These are phyloP conservation scores for Scomberomorus guttatus DNA, from an alignment of 2,797 vertebrate genomes.

Conservation along the genomic window DNA sequence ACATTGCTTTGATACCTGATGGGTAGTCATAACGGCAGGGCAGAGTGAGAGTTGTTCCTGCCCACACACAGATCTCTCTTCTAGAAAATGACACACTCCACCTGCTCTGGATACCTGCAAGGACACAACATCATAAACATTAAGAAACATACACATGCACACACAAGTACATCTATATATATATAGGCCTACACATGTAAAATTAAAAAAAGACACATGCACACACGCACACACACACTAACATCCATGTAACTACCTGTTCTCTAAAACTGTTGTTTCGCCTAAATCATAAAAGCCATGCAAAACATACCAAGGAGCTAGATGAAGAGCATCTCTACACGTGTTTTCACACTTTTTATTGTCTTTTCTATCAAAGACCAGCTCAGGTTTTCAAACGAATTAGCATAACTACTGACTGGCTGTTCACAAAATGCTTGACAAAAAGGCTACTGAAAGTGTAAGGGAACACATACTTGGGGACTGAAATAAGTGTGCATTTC, in stretches of 20 bases:
- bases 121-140: not conserved
- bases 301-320: not conserved
- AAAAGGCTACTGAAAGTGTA: conserved; percentile 2
- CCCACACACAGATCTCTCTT: conserved; percentile 86
- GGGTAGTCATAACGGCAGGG: conserved; percentile 87
- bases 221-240: not conserved
- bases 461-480: conserved; percentile 26
- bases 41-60: conserved; percentile 84
- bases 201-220: not conserved
- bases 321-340: not conserved
- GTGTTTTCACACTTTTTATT: not conserved
- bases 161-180: not conserved
- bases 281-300: not conserved
- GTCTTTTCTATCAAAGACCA: not conserved
- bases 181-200: not conserved
- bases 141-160: not conserved
- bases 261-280: not conserved
- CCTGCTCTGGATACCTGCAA: conserved; percentile 78
- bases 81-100: conserved; percentile 86
- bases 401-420: not conserved
- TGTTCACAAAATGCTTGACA: conserved; percentile 17
- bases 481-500: conserved; percentile 26
- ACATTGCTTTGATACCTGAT: conserved; percentile 63
- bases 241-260: too few relatives aligned
- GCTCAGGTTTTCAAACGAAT: not conserved